Evolutionary conservation across 2,797 vertebrate species (phyloP).

Genomic region (Gallinago stenura): DNA sequence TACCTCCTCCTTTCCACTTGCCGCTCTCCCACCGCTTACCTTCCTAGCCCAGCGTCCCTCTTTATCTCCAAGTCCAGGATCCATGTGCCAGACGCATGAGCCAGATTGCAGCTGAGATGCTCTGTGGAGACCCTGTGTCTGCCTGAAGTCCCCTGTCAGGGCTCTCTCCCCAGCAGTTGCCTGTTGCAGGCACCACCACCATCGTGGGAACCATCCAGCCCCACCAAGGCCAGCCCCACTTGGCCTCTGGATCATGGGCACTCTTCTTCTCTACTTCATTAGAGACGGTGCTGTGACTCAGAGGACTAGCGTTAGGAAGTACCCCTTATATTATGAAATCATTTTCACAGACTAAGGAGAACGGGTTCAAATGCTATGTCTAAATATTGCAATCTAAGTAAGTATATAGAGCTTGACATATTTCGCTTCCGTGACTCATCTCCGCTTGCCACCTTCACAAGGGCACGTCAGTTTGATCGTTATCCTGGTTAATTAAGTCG

Average conservation of each 20-base stretch:
- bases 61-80: not conserved
- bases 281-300: not conserved
- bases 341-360: not conserved
- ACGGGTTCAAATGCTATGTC: not conserved
- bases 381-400: not conserved
- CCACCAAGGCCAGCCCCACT: not conserved
- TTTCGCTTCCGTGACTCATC: not conserved
- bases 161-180: not conserved
- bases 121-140: not conserved
- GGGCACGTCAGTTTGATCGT: not conserved
- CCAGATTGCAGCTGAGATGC: not conserved
- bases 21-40: rapidly evolving
- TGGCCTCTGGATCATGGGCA: not conserved
- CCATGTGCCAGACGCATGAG: rapidly evolving
- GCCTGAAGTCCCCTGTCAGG: rapidly evolving
- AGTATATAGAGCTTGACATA: not conserved
- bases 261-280: not conserved
- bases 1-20: not conserved
- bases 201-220: not conserved
- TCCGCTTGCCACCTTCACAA: not conserved
- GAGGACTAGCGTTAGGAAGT: not conserved
- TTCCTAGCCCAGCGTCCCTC: rapidly evolving
- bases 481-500: not conserved
- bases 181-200: not conserved
- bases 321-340: not conserved